These are phyloP conservation scores for Exocentrus adspersus DNA, from an alignment of 2,888 invertebrate genomes.

Conservation along the genomic window DNA sequence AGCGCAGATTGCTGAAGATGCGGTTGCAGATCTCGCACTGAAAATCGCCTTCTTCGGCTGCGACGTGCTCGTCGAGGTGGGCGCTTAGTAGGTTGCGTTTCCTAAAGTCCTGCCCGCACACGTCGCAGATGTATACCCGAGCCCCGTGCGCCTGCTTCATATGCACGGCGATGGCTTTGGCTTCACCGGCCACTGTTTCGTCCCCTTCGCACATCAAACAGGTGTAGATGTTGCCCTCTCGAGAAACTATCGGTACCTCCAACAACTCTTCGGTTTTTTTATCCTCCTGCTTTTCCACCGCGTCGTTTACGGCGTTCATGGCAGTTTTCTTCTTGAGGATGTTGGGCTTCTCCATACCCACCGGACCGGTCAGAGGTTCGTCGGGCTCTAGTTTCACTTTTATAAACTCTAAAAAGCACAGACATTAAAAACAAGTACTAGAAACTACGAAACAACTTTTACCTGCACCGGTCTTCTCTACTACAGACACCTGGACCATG, in stretches of 20 bases:
- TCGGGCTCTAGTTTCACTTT: conserved; percentile 53
- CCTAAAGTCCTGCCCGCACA: conserved; percentile 74
- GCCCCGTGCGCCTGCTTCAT: conserved; percentile 70
- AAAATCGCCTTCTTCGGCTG: conserved; percentile 71
- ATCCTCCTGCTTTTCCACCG: conserved; percentile 28
- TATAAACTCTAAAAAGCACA: conserved; percentile 30
- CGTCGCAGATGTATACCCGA: conserved; percentile 74
- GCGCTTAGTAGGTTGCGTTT: conserved; percentile 71
- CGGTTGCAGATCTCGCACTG: conserved; percentile 73
- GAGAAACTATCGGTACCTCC: conserved; percentile 45
- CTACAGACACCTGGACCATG: conserved; percentile 17
- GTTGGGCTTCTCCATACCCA: conserved; percentile 50
- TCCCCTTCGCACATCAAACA: conserved; percentile 66
- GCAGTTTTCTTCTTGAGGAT: conserved; percentile 53
- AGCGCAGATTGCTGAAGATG: conserved; percentile 70
- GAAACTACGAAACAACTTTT: conserved; percentile 21
- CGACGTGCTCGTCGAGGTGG: conserved; percentile 73
- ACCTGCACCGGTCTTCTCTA: conserved; percentile 48
- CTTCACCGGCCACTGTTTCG: conserved; percentile 65
- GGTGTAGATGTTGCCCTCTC: conserved; percentile 65
- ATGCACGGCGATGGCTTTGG: conserved; percentile 71
- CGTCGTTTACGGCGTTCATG: neutral
- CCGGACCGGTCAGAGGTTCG: conserved; percentile 29
- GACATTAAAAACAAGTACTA: too few species aligned
- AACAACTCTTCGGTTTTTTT: conserved; percentile 42